Base-by-base conservation (phyloP, 2,113 vertebrate species). In the Lycocorax pyrrhopterus region DNA sequence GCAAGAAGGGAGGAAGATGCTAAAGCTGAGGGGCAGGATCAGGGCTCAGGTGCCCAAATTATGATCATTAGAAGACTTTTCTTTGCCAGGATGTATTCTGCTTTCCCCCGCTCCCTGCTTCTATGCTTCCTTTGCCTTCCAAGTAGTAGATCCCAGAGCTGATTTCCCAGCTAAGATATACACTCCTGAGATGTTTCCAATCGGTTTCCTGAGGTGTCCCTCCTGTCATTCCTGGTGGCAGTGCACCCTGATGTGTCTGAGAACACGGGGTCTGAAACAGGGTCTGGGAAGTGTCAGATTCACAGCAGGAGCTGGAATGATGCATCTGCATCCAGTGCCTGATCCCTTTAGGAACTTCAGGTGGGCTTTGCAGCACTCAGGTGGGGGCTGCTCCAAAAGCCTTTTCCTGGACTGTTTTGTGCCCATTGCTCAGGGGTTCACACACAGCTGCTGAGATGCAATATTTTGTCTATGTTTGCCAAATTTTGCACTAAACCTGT, bases 1-100 rank as follows among this genome's bases (percentile, higher is more conserved):
- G 12, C 1, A 23, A 79, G 16, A 51, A 83, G 8, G 3, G 27
- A 11, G 6, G 14, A 85, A 63, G 58, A 44, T 18, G 2, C 14
- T 60, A 19, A 88, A 85, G 19, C 15, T 68, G 58, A 23, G 18
- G 10, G 11, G 43, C 4, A 49, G 10, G 20, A n/a, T 49, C 17
- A 68, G 3, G 27, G 56, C 21, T 60, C 49, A 16, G 16, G 8
- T 35, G 47, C 4, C 13, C 23, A 58, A 37, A 51, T 4, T 8
- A 8, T 39, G 35, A 60, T 18, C 1, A 18, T 53, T 21, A 72
- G 30, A 12, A 37, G 22, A 35, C 11, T 88, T 11, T 84, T 78
- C 58, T 49, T 85, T 59, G 30, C 4, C 23, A 80, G 33, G 46
- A 18, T 2, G 4, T 10, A 26, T 13, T 51, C 33, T 0, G 0